phyloP scores from a whole-genome alignment of 2,888 invertebrate genomes.

The Drosophila buzzatii region DNA sequence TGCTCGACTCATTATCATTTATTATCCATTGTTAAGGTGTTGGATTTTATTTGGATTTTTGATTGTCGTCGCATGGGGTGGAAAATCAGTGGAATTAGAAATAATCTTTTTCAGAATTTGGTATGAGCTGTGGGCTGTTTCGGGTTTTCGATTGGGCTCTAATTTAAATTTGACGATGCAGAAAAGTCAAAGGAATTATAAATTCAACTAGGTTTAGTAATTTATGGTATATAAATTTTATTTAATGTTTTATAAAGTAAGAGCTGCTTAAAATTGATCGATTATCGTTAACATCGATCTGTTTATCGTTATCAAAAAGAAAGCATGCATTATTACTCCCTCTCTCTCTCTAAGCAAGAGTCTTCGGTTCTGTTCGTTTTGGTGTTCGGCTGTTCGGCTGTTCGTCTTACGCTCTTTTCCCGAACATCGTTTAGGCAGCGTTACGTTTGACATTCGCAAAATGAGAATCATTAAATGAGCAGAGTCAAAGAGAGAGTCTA shows the following conservation, averaged over 20 bases:
- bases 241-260: background rate
- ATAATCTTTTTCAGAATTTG: background rate
- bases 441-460: no score
- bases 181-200: background rate
- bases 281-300: no score
- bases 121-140: background rate
- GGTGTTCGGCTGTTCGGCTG: no score
- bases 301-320: no score
- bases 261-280: background rate
- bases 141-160: background rate
- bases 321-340: no score
- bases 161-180: background rate
- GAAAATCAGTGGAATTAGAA: conserved; percentile 9
- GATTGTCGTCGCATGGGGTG: background rate
- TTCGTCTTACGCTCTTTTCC: no score
- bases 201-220: background rate
- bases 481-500: no score
- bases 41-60: conserved; percentile 35
- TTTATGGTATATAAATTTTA: background rate
- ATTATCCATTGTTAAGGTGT: conserved; percentile 59
- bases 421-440: no score
- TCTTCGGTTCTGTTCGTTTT: no score
- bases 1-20: conserved; percentile 65
- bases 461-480: no score
- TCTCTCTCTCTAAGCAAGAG: no score